A percentile compares a stretch with the other conserved stretches of the same genome.
phyloP scores from a whole-genome alignment of 2,113 vertebrate genomes.

The Siphamia tubifer region DNA sequence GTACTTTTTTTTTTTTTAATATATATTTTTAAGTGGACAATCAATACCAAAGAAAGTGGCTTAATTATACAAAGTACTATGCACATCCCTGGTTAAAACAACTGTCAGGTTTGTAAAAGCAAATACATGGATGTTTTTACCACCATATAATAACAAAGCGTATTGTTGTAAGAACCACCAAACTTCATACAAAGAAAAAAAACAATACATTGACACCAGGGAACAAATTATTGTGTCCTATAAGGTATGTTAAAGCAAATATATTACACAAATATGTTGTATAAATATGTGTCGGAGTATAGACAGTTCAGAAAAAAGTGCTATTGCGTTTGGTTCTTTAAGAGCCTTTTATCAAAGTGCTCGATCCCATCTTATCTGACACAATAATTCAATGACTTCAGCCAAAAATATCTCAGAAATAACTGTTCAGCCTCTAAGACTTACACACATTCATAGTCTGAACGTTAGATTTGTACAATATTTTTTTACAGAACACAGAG shows the following conservation, averaged over 20 bases:
- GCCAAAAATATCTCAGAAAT: neutral
- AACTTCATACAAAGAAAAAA: neutral
- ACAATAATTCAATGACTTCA: neutral
- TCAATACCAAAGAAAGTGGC: no score
- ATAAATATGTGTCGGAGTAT: constrained; percentile 13
- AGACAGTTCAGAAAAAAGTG: constrained; percentile 6
- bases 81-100: no score
- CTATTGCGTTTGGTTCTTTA: constrained; percentile 58
- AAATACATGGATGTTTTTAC: neutral
- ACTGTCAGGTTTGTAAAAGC: neutral
- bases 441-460: neutral
- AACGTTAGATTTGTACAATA: no score
- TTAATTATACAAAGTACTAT: no score
- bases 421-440: neutral
- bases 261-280: constrained; percentile 12
- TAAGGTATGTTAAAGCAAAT: constrained; percentile 6
- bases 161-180: neutral
- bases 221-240: constrained; percentile 8
- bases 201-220: constrained; percentile 9
- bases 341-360: constrained; percentile 2
- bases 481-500: no score
- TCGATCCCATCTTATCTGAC: neutral
- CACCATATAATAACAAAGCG: neutral
- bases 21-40: no score
- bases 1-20: no score